Evolutionary conservation across 2,113 vertebrate genomes (phyloP).

Genomic region (Leptodactylus fuscus): DNA sequence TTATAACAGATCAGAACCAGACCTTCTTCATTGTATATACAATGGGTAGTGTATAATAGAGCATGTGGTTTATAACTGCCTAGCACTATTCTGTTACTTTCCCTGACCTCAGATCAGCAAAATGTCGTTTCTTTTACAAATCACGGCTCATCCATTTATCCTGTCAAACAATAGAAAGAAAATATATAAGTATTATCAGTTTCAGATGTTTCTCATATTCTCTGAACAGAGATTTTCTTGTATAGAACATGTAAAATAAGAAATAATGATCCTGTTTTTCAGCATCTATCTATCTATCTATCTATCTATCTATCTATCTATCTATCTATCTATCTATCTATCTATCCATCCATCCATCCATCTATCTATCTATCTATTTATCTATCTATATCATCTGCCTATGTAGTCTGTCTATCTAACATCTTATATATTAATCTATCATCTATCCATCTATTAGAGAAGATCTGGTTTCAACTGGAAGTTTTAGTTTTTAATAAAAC

Average conservation of each 20-base stretch:
- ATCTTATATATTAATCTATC: no score
- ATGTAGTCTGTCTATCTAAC: no score
- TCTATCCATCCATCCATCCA: no score
- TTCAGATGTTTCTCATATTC: slow-evolving; percentile 46
- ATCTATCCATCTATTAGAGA: no score
- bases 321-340: no score
- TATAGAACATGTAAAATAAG: not conserved
- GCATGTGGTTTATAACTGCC: slow-evolving; percentile 25
- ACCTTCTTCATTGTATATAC: not conserved
- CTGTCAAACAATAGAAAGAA: slow-evolving; percentile 55
- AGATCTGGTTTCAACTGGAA: no score
- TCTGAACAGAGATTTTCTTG: not conserved
- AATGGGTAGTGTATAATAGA: slow-evolving; percentile 6
- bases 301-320: no score
- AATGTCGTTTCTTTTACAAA: slow-evolving; percentile 27
- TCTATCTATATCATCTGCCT: no score
- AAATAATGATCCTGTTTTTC: not conserved
- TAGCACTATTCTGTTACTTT: slow-evolving; percentile 44
- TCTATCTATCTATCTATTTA: no score
- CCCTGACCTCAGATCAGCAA: slow-evolving; percentile 34
- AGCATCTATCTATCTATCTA: not conserved
- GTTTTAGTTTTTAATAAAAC: no score
- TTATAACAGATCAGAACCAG: slow-evolving; percentile 14
- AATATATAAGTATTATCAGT: slow-evolving; percentile 42
- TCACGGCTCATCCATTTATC: slow-evolving; percentile 39